phyloP scores from a whole-genome alignment of 2,797 vertebrate species.

The Girardinus metallicus region DNA sequence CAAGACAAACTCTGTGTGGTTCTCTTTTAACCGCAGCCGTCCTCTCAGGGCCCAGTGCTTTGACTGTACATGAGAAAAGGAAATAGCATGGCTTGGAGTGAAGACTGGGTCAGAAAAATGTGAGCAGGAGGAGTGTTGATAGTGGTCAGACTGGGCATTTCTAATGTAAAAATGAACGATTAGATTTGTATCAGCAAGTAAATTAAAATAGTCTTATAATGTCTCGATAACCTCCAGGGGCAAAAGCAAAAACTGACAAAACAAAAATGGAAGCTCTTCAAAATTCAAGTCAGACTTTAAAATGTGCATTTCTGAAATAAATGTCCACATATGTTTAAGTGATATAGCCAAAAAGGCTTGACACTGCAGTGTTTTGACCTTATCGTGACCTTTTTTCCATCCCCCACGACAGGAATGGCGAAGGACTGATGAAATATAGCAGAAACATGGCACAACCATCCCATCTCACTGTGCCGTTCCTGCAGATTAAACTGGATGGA shows the following conservation, averaged over 20 bases:
- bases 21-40: constrained; percentile 62
- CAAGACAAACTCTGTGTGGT: constrained; percentile 67
- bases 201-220: not conserved
- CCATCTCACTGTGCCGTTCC: constrained; percentile 26
- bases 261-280: not conserved
- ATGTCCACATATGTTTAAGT: not conserved
- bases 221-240: not conserved
- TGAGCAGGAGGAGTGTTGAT: constrained; percentile 11
- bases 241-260: not conserved
- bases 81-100: constrained; percentile 22
- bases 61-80: constrained; percentile 47
- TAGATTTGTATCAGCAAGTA: not conserved
- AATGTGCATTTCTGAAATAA: not conserved
- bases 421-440: constrained; percentile 30
- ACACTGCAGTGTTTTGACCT: constrained; percentile 17
- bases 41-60: constrained; percentile 67
- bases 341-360: constrained; percentile 4
- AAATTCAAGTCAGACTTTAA: not conserved
- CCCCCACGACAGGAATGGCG: constrained; percentile 5
- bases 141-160: constrained; percentile 4
- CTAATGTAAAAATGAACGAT: not conserved
- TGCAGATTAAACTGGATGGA: constrained; percentile 59
- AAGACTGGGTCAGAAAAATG: constrained; percentile 12
- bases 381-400: constrained; percentile 20
- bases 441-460: constrained; percentile 20